phyloP scores from a whole-genome alignment of 1,140 invertebrate genomes.

The Eriocheir sinensis region DNA sequence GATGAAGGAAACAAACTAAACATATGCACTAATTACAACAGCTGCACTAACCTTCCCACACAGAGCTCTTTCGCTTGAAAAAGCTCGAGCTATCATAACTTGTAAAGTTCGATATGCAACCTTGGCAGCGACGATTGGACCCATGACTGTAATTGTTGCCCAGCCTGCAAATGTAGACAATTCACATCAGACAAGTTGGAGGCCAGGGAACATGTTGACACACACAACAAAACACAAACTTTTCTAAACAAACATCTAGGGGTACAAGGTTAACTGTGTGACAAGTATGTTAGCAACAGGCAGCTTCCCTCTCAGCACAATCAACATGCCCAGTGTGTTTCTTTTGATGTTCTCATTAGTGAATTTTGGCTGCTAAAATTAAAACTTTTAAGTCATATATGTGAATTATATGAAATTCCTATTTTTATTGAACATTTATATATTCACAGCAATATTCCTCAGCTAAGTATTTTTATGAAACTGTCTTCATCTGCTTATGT shows the following conservation, averaged over 20 bases:
- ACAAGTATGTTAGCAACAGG: too few relatives aligned
- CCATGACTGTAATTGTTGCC: conserved; percentile 56
- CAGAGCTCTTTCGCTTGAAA: conserved; percentile 33
- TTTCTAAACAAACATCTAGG: background rate
- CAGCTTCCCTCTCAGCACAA: too few relatives aligned
- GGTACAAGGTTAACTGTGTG: too few relatives aligned
- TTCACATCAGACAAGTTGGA: background rate
- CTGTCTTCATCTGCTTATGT: background rate
- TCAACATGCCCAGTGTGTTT: too few relatives aligned
- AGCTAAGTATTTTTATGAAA: too few relatives aligned
- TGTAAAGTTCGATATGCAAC: conserved; percentile 37
- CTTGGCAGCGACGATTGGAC: conserved; percentile 43
- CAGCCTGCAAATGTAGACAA: conserved; percentile 33
- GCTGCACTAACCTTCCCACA: conserved; percentile 39
- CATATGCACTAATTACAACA: background rate
- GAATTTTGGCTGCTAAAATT: too few relatives aligned
- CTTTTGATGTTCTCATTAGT: too few relatives aligned
- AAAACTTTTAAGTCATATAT: too few relatives aligned
- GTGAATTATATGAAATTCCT: too few relatives aligned
- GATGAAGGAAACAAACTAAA: background rate
- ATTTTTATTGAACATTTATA: too few relatives aligned
- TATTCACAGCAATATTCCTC: too few relatives aligned
- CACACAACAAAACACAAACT: background rate
- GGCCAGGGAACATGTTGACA: background rate
- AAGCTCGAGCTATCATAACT: background rate